A percentile compares a stretch with the other conserved stretches of the same genome.
Conservation (phyloP, 1,140 invertebrate species). For the Diprion similis region DNA sequence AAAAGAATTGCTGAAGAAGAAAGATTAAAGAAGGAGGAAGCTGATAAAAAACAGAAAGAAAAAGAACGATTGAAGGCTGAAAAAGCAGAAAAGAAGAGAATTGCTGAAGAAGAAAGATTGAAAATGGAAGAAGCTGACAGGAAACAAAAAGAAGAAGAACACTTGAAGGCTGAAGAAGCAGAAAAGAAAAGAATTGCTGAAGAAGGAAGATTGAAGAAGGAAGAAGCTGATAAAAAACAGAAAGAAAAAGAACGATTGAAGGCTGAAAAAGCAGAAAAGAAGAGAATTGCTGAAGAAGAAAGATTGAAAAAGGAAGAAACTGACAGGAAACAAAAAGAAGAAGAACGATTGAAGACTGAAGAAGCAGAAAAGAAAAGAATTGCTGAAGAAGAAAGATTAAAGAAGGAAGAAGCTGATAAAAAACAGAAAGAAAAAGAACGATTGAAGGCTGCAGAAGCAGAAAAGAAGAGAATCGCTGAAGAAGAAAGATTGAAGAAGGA, state of each 20-base stretch:
- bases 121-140: constrained; percentile 22
- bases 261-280: neutral
- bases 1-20: constrained; percentile 9
- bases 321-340: constrained; percentile 9
- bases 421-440: constrained; percentile 20
- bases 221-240: constrained; percentile 15
- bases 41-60: constrained; percentile 31
- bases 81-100: constrained; percentile 25
- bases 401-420: constrained; percentile 13
- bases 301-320: neutral
- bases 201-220: neutral
- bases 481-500: constrained; percentile 24
- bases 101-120: constrained; percentile 23
- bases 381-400: constrained; percentile 14
- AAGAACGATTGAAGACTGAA: constrained; percentile 14
- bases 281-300: too few relatives aligned
- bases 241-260: constrained; percentile 15
- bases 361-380: constrained; percentile 14
- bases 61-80: constrained; percentile 26
- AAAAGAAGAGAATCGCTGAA: constrained; percentile 19
- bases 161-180: neutral
- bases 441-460: constrained; percentile 10
- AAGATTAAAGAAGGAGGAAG: constrained; percentile 24
- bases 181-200: too few relatives aligned
- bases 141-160: constrained; percentile 16